phyloP scores from a whole-genome alignment of 2,797 vertebrate species.

The Malacoctenus gilli region DNA sequence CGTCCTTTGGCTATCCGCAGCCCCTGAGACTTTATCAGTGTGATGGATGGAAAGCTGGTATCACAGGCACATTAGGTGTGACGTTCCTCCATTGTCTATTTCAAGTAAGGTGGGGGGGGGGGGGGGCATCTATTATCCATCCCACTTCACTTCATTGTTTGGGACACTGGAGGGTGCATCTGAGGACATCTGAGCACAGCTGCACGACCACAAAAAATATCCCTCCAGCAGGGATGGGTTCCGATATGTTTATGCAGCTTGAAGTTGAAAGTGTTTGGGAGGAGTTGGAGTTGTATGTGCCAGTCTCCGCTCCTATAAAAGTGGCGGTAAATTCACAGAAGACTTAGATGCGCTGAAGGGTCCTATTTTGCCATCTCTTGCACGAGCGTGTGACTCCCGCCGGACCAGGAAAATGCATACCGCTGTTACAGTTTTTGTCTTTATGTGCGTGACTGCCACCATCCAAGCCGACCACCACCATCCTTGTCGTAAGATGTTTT shows the following conservation, averaged over 20 bases:
- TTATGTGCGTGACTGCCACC: slow-evolving; percentile 70
- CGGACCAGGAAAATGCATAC: slow-evolving; percentile 65
- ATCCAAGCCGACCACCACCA: slow-evolving; percentile 71
- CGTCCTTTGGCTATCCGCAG: too few relatives aligned
- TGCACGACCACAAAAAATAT: slow-evolving; percentile 41
- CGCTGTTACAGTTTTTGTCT: slow-evolving; percentile 46
- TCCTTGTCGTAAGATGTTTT: slow-evolving; percentile 82
- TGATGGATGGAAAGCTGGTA: background rate
- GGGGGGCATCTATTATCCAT: too few relatives aligned
- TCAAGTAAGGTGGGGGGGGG: too few relatives aligned
- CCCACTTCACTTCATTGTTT: too few relatives aligned
- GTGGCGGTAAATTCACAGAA: slow-evolving; percentile 16
- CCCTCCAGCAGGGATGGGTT: slow-evolving; percentile 27
- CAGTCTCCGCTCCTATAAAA: slow-evolving; percentile 65
- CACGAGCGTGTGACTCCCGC: slow-evolving; percentile 30
- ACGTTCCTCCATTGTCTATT: too few relatives aligned
- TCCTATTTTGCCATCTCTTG: slow-evolving; percentile 48
- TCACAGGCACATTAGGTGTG: background rate
- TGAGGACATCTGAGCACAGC: slow-evolving; percentile 44
- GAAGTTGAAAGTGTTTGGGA: slow-evolving; percentile 45
- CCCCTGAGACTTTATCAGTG: background rate
- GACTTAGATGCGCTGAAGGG: slow-evolving; percentile 40
- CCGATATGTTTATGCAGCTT: slow-evolving; percentile 66
- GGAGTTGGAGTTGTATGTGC: slow-evolving; percentile 1
- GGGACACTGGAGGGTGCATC: too few relatives aligned